Percentiles rank a stretch among this genome's conserved stretches.
Conservation (phyloP, 2,113 vertebrate species). For the Shinisaurus crocodilurus region DNA sequence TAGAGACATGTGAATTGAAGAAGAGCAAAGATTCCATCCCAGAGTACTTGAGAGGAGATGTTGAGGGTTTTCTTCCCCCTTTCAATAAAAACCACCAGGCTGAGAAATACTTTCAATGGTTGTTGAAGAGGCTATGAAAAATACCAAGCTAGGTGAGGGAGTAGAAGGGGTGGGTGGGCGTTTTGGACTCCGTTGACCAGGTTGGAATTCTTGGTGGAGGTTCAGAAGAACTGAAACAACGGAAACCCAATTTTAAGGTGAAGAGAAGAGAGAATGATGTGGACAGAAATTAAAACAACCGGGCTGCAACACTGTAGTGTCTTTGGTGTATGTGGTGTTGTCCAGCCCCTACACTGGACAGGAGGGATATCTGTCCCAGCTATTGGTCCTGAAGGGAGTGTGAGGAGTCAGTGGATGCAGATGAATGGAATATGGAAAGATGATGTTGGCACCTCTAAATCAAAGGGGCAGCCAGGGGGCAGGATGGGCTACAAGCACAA, state of each 20-base stretch:
- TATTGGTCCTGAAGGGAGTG: neutral
- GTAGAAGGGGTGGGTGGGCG: too few relatives aligned
- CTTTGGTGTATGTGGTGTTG: neutral
- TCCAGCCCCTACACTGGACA: neutral
- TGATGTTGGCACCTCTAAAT: neutral
- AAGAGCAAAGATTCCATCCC: constrained; percentile 24
- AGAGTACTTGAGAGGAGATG: constrained; percentile 18
- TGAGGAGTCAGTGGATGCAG: neutral
- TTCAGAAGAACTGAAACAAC: neutral
- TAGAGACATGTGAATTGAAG: constrained; percentile 12
- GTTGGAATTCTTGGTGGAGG: neutral
- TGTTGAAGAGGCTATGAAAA: neutral
- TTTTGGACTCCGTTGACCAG: neutral
- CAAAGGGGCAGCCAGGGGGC: neutral
- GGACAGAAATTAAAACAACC: too few relatives aligned
- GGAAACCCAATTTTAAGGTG: neutral
- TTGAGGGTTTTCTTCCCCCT: neutral
- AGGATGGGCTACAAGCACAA: neutral
- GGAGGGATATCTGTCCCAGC: neutral
- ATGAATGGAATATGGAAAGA: neutral
- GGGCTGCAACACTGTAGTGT: neutral
- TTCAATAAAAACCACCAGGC: too few relatives aligned
- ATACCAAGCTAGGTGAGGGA: neutral
- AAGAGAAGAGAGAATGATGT: neutral
- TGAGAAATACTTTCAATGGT: neutral